Evolutionary conservation across 1,140 invertebrate species (phyloP).

Genomic region (Galleria mellonella): DNA sequence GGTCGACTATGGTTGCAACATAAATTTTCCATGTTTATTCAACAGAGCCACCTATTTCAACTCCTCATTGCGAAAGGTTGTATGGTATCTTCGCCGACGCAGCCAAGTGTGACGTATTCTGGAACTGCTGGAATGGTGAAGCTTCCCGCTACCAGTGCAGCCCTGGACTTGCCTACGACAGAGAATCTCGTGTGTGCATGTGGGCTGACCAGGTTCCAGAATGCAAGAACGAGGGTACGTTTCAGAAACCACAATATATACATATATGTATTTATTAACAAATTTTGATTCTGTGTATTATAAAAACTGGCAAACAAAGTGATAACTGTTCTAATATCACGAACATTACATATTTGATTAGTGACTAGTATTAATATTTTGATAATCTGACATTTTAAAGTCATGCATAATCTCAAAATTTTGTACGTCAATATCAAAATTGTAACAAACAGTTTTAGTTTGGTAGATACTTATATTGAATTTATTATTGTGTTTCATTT

Average conservation of each 20-base stretch:
- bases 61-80: conserved; percentile 88
- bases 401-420: too few species aligned
- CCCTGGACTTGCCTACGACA: conserved; percentile 94
- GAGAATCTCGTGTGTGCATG: conserved; percentile 93
- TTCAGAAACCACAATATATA: background rate
- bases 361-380: too few species aligned
- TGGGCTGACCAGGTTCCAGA: conserved; percentile 95
- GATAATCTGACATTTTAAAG: too few species aligned
- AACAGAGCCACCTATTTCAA: conserved; percentile 88
- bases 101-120: conserved; percentile 93
- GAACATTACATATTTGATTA: too few species aligned
- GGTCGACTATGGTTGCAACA: too few species aligned
- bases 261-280: too few species aligned
- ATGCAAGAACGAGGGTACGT: conserved; percentile 89
- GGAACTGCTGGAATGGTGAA: conserved; percentile 97
- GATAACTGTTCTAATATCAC: too few species aligned
- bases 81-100: conserved; percentile 96
- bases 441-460: too few species aligned
- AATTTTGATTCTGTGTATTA: too few species aligned
- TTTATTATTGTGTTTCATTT: background rate
- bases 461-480: too few species aligned
- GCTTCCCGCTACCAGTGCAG: conserved; percentile 95
- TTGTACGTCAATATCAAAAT: too few species aligned
- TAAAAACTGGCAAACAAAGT: too few species aligned
- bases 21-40: background rate